phyloP scores from a whole-genome alignment of 2,888 invertebrate species.

The Empis stercorea region DNA sequence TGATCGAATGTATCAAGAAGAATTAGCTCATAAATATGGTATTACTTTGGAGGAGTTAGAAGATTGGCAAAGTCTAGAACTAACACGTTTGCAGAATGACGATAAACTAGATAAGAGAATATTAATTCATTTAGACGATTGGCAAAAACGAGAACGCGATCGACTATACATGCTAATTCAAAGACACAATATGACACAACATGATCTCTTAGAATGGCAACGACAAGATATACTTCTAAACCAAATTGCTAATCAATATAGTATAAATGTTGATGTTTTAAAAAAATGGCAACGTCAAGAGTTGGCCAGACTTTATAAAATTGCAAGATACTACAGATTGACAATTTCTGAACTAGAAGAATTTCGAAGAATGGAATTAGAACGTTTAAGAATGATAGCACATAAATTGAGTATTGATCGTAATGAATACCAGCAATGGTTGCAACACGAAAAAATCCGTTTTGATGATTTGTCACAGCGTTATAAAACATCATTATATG shows the following conservation, averaged over 20 bases:
- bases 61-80: slow-evolving; percentile 21
- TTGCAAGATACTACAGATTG: slow-evolving; percentile 25
- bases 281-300: slow-evolving; percentile 28
- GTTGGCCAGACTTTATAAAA: slow-evolving; percentile 21
- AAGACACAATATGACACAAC: slow-evolving; percentile 23
- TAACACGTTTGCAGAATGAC: slow-evolving; percentile 19
- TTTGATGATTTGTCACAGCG: slow-evolving; percentile 18
- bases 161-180: slow-evolving; percentile 28
- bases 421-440: slow-evolving; percentile 19
- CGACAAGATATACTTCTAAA: slow-evolving; percentile 20
- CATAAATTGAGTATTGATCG: slow-evolving; percentile 22
- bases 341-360: slow-evolving; percentile 24
- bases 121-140: slow-evolving; percentile 20
- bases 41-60: slow-evolving; percentile 19
- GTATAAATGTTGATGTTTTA: slow-evolving; percentile 20
- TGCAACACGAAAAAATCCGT: slow-evolving; percentile 18
- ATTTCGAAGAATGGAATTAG: slow-evolving; percentile 27
- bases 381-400: slow-evolving; percentile 21
- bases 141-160: slow-evolving; percentile 29
- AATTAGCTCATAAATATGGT: slow-evolving; percentile 21
- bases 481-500: slow-evolving; percentile 18
- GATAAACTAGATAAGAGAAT: slow-evolving; percentile 22
- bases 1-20: slow-evolving; percentile 22
- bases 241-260: slow-evolving; percentile 18
- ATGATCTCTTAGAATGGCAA: slow-evolving; percentile 26